These are phyloP conservation scores for Anguilla megastoma DNA, from an alignment of 2,797 vertebrate genomes.

Conservation along the genomic window DNA sequence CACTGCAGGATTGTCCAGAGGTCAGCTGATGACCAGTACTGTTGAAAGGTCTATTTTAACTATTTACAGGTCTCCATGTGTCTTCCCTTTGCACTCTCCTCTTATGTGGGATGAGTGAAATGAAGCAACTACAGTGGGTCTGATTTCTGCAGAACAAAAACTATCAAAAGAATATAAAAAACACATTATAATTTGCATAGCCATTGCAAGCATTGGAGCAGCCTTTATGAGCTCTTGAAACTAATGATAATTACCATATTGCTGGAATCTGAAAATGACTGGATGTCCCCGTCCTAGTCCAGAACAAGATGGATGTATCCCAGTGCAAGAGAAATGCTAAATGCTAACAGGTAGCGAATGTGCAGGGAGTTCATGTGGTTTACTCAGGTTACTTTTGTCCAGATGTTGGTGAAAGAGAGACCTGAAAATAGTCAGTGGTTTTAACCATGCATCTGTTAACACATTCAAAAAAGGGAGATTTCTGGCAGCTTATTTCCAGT, in stretches of 20 bases:
- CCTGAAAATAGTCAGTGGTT: conserved; percentile 34
- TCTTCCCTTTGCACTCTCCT: not conserved
- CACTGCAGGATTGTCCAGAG: conserved; percentile 8
- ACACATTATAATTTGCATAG: not conserved
- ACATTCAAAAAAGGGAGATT: not conserved
- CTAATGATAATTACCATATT: not conserved
- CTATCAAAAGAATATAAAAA: conserved; percentile 3
- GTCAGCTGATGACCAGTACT: not conserved
- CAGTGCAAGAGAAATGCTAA: conserved; percentile 13
- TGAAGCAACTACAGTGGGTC: not conserved
- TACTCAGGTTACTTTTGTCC: not conserved
- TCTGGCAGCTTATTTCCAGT: conserved; percentile 5
- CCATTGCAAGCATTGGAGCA: not conserved
- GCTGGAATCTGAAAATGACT: not conserved
- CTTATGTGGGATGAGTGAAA: not conserved
- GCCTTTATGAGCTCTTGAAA: conserved; percentile 8
- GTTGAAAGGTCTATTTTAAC: not conserved
- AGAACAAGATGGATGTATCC: not conserved
- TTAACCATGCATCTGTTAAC: not conserved
- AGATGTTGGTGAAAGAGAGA: conserved; percentile 23
- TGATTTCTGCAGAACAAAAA: conserved; percentile 12
- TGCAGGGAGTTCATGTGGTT: not conserved
- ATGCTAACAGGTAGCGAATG: not conserved
- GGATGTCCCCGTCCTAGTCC: not conserved
- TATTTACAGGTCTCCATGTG: conserved; percentile 35